Evolutionary conservation across 2,888 invertebrate species (phyloP).

Genomic region (Drosophila sordidula): DNA sequence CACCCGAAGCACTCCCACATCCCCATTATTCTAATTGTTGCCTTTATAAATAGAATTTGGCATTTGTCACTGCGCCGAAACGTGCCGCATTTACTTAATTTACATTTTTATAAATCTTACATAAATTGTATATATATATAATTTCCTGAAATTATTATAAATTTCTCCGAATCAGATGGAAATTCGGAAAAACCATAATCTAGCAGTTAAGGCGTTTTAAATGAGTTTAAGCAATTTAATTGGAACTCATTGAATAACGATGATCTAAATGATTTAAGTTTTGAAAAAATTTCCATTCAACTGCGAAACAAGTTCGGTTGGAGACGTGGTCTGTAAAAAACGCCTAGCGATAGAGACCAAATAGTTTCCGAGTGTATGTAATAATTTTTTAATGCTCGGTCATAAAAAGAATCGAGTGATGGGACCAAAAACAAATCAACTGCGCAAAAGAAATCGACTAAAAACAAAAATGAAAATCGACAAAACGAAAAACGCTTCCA

Average conservation of each 20-base stretch:
- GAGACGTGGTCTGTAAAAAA: constrained; percentile 6
- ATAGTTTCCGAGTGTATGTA: constrained; percentile 33
- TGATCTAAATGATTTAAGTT: neutral
- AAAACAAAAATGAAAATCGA: constrained; percentile 32
- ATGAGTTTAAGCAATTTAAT: too few species aligned
- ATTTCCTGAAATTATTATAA: neutral
- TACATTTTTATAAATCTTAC: constrained; percentile 31
- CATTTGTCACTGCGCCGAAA: constrained; percentile 48
- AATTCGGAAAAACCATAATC: neutral
- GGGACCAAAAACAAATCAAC: constrained; percentile 35
- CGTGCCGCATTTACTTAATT: constrained; percentile 55
- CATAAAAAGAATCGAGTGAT: constrained; percentile 30
- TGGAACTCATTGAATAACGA: too few species aligned
- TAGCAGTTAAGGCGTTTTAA: neutral
- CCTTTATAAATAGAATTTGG: constrained; percentile 42
- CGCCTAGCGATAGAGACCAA: neutral
- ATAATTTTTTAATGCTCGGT: constrained; percentile 42
- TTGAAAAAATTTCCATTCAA: constrained; percentile 29
- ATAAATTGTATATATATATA: neutral
- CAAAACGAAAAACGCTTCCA: constrained; percentile 39
- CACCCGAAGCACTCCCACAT: constrained; percentile 8
- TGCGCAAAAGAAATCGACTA: constrained; percentile 61
- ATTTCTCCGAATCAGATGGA: too few species aligned
- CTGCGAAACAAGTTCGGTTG: constrained; percentile 36
- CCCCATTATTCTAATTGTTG: constrained; percentile 55